A percentile compares a stretch with the other conserved stretches of the same genome.
These are phyloP conservation scores for Myripristis jacobus DNA, from an alignment of 2,797 vertebrate species.

Conservation along the genomic window DNA sequence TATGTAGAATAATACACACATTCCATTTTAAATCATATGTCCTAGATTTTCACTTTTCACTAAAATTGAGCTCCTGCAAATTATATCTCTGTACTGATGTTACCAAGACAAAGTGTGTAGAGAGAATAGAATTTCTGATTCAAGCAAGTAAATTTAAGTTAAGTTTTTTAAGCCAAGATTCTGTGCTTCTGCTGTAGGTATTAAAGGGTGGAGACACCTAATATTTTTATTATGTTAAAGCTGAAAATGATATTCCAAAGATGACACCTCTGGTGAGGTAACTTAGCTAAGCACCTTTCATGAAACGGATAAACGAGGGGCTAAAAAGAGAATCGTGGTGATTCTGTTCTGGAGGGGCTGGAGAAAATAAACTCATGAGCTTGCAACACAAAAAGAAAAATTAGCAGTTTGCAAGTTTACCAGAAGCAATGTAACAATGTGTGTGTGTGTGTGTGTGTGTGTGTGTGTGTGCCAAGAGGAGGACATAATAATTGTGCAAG, in stretches of 20 bases:
- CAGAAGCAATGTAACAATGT: slow-evolving; percentile 10
- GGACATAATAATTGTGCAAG: slow-evolving; percentile 59
- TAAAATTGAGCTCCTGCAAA: no score
- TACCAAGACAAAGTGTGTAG: no score
- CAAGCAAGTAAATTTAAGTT: not conserved
- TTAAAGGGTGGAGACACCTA: slow-evolving; percentile 9
- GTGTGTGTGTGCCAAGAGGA: slow-evolving; percentile 6
- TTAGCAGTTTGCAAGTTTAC: slow-evolving; percentile 44
- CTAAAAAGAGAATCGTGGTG: slow-evolving; percentile 49
- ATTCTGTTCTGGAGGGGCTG: slow-evolving; percentile 19
- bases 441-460: not conserved
- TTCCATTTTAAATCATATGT: no score
- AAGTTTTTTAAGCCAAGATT: not conserved
- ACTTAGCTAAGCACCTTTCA: slow-evolving; percentile 53
- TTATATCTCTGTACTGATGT: not conserved
- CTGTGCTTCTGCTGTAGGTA: not conserved
- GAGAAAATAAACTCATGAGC: not conserved
- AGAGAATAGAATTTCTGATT: not conserved
- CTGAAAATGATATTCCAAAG: slow-evolving; percentile 45
- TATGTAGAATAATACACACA: no score
- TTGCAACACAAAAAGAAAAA: slow-evolving; percentile 9
- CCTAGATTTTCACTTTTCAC: no score
- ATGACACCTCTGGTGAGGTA: slow-evolving; percentile 41
- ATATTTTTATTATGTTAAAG: slow-evolving; percentile 17
- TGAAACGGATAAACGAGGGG: slow-evolving; percentile 49